Evolutionary conservation across 2,888 invertebrate genomes (phyloP), one percentile per base, ranked within the genome.

Genomic region (Eretmocerus hayati): DNA sequence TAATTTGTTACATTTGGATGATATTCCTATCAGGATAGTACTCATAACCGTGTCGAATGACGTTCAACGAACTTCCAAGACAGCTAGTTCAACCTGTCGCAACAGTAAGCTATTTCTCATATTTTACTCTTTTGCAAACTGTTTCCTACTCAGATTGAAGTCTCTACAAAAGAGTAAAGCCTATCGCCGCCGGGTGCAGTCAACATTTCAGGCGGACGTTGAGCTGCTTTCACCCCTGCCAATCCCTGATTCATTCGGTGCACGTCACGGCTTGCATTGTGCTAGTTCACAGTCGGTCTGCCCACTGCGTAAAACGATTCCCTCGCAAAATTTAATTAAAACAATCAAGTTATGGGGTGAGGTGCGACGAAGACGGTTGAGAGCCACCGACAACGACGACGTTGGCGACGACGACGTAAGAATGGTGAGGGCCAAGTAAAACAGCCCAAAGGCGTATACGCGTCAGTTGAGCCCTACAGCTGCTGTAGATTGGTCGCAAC

Each of bases 301-400:
- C 68, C 69, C 67, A 62, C n/a, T n/a, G 62, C 64, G 68, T 65
- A 66, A 69, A 70, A 63, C 63, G 68, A 71, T 70, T 68, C 65
- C 59, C 64, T 61, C 64, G 57, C 62, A 61, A 71, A 71, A 71
- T 71, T 71, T 71, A 71, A 71, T 71, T 71, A 71, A 71, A 71
- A 71, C 70, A 71, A 71, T 71, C 70, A 71, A 71, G 68, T 71
- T 71, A 71, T 68, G 65, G 66, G 63, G 69, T 62, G 61, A 46
- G 53, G 42, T 6, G 21, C 13, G 15, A 23, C n/a, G 22, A 38
- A 18, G 42, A 22, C 61, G 61, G n/a, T n/a, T n/a, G n/a, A n/a
- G 54, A 42, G 33, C 33, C 31, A 15, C 33, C 16, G 6, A n/a
- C 33, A 13, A 15, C 30, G 21, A 21, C 58, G 61, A 62, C 62